These are phyloP conservation scores for Sardinella longiceps DNA, from an alignment of 2,797 vertebrate species.

Conservation along the genomic window DNA sequence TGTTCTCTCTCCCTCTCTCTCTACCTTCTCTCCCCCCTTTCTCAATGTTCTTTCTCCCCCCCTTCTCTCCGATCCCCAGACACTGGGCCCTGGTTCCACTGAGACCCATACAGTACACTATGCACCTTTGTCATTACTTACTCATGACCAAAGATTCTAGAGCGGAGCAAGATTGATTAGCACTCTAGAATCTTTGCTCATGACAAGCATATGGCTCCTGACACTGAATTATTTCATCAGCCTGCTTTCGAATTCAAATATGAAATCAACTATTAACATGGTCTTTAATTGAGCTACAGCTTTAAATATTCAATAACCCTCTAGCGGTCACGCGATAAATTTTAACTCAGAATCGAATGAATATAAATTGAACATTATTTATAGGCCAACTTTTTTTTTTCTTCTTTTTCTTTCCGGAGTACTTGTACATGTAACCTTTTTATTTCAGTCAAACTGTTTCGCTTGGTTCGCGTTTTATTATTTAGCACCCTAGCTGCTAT, in stretches of 20 bases:
- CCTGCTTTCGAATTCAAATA: conserved; percentile 49
- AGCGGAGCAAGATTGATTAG: too few species aligned
- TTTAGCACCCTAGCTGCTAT: conserved; percentile 50
- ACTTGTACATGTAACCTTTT: conserved; percentile 52
- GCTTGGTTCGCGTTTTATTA: not conserved
- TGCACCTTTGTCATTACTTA: conserved; percentile 28
- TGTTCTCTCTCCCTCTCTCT: not conserved
- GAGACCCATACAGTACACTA: not conserved
- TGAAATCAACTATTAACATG: conserved; percentile 44
- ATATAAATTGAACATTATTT: conserved; percentile 51
- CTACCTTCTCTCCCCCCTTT: not conserved
- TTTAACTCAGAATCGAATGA: conserved; percentile 49
- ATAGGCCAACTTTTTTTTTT: conserved; percentile 53
- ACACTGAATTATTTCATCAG: conserved; percentile 29
- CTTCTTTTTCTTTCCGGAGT: too few species aligned
- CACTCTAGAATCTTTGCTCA: too few species aligned
- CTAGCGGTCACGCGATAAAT: conserved; percentile 34
- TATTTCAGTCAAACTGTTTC: conserved; percentile 46
- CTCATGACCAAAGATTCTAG: too few species aligned
- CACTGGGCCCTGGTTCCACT: not conserved
- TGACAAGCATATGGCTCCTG: not conserved
- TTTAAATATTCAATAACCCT: conserved; percentile 64
- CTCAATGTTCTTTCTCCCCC: not conserved
- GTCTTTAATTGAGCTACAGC: conserved; percentile 60
- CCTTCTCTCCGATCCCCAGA: not conserved